Percentiles rank a stretch among this genome's conserved stretches.
phyloP scores from a whole-genome alignment of 2,888 invertebrate genomes.

The Tridacna gigas region DNA sequence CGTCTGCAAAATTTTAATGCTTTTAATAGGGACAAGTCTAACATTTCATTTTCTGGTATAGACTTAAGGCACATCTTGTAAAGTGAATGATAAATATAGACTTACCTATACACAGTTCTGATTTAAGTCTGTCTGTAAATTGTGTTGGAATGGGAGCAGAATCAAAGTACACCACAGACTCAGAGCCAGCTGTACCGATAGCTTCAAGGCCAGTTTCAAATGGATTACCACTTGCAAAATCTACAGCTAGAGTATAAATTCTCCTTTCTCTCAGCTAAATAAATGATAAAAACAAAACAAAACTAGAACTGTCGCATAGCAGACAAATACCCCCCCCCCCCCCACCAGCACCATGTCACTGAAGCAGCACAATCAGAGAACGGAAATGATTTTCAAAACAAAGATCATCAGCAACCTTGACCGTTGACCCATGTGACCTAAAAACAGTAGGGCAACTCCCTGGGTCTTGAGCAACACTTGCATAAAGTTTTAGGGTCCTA shows the following conservation, averaged over 20 bases:
- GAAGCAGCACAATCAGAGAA: no score
- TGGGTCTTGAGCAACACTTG: no score
- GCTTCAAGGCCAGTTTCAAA: constrained; percentile 27
- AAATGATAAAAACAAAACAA: background rate
- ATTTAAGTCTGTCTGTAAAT: background rate
- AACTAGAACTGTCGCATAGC: no score
- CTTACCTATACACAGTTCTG: constrained; percentile 34
- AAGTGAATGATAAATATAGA: background rate
- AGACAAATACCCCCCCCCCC: no score
- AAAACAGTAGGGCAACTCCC: no score
- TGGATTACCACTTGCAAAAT: background rate
- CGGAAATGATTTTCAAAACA: no score
- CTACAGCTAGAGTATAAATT: constrained; percentile 8
- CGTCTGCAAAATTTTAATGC: no score
- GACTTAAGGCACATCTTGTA: background rate
- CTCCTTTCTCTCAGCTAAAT: background rate
- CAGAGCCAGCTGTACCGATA: constrained; percentile 42
- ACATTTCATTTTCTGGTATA: background rate
- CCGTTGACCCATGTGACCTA: no score
- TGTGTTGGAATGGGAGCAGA: background rate
- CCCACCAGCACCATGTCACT: no score
- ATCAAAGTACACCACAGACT: constrained; percentile 13
- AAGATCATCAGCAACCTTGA: no score
- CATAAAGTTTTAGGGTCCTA: no score
- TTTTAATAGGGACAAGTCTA: no score